phyloP scores from a whole-genome alignment of 37 sponge, comb jelly and placozoan genomes.

The Bolinopsis microptera region DNA sequence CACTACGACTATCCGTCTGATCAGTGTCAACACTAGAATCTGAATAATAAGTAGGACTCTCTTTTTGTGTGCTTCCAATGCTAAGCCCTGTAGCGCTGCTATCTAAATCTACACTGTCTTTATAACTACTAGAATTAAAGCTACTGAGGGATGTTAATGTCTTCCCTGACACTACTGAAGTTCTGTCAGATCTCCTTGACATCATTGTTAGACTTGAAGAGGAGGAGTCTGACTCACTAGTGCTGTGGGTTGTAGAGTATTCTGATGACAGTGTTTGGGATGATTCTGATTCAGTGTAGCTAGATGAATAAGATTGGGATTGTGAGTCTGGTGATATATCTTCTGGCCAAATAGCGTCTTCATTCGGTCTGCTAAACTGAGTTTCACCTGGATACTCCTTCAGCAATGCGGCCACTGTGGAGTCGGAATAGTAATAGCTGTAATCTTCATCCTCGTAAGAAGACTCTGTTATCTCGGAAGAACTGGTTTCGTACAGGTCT shows the following conservation, averaged over 20 bases:
- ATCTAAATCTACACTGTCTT: neutral
- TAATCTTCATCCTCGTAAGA: neutral
- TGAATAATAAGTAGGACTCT: neutral
- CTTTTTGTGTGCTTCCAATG: neutral
- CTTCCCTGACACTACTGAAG: conserved; percentile 22
- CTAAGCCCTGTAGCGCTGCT: neutral
- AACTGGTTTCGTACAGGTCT: neutral
- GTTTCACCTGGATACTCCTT: conserved; percentile 4
- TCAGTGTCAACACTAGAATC: neutral
- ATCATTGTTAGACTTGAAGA: neutral
- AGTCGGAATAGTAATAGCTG: conserved; percentile 21
- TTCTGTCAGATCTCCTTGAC: neutral
- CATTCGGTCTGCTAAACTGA: neutral
- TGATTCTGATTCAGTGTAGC: neutral
- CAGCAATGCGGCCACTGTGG: neutral
- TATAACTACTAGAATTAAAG: neutral
- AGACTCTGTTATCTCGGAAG: neutral
- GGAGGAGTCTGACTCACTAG: neutral
- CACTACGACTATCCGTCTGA: neutral
- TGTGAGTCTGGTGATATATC: neutral
- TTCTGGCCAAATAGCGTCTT: neutral
- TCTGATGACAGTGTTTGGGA: neutral
- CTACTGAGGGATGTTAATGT: neutral
- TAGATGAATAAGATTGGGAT: neutral
- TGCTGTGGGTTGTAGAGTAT: neutral